phyloP scores from a whole-genome alignment of 1,140 invertebrate genomes.

The Euglossa dilemma region DNA sequence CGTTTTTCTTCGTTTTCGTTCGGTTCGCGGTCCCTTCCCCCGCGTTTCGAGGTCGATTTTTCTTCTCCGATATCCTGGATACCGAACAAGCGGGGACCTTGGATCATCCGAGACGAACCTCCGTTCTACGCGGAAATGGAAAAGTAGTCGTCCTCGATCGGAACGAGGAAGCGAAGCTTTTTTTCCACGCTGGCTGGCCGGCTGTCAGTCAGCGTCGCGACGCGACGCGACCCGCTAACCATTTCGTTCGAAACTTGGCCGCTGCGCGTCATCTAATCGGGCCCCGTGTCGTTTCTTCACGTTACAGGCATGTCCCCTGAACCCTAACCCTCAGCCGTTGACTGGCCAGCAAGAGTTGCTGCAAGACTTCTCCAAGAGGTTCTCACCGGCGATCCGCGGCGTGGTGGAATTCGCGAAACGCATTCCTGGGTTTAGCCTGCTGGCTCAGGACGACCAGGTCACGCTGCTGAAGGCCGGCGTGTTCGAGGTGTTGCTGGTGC shows the following conservation, averaged over 20 bases:
- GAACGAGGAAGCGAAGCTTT: slow-evolving; percentile 40
- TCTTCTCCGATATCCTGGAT: no score
- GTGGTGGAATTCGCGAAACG: slow-evolving; percentile 99
- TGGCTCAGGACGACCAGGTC: slow-evolving; percentile 98
- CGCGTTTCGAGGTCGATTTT: slow-evolving; percentile 17
- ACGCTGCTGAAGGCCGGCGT: slow-evolving; percentile 97
- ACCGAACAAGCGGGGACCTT: slow-evolving; percentile 39
- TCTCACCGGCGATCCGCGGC: slow-evolving; percentile 97
- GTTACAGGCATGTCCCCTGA: slow-evolving; percentile 96
- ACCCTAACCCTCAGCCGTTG: slow-evolving; percentile 93
- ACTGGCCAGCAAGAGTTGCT: slow-evolving; percentile 90
- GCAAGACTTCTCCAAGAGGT: slow-evolving; percentile 95
- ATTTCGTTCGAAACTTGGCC: no score
- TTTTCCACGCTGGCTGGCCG: no score
- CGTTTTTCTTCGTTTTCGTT: neutral
- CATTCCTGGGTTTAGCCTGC: slow-evolving; percentile 96
- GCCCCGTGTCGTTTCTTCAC: slow-evolving; percentile 38
- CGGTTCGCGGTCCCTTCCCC: no score
- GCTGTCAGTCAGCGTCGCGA: no score
- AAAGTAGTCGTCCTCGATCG: slow-evolving; percentile 66
- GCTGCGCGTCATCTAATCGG: neutral
- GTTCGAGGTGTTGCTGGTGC: slow-evolving; percentile 96
- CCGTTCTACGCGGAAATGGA: slow-evolving; percentile 61
- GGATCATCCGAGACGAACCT: slow-evolving; percentile 31
- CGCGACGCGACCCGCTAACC: no score